Evolutionary conservation across 2,888 invertebrate species (phyloP).

Genomic region (Panopea generosa): DNA sequence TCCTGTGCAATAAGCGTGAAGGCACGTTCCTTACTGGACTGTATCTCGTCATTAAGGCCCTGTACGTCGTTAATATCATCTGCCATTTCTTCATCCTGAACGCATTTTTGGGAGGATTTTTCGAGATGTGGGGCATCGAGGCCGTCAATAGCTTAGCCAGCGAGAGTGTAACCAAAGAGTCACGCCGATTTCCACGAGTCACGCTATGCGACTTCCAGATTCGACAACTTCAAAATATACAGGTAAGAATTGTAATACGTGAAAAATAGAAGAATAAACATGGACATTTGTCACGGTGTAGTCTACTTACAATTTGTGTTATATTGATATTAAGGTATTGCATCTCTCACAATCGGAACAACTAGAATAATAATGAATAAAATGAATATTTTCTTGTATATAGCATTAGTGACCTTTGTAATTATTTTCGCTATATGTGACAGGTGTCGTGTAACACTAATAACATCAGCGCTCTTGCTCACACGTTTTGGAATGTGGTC

Average conservation of each 20-base stretch:
- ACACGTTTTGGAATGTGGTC: too few species aligned
- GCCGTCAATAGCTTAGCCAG: conserved; percentile 71
- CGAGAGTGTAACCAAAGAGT: conserved; percentile 74
- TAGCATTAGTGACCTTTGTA: too few species aligned
- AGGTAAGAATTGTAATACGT: conserved; percentile 20
- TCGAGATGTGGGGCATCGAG: conserved; percentile 78
- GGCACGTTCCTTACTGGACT: conserved; percentile 79
- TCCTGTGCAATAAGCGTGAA: conserved; percentile 78
- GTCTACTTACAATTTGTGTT: too few species aligned
- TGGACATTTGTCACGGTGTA: too few species aligned
- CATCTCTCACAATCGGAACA: too few species aligned
- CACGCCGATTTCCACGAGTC: conserved; percentile 76
- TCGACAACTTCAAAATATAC: conserved; percentile 78
- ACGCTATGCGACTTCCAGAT: conserved; percentile 81
- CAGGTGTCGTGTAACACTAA: too few species aligned
- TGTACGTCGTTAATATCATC: conserved; percentile 77
- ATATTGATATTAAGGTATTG: too few species aligned
- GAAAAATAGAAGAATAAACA: too few species aligned
- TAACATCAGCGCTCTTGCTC: too few species aligned
- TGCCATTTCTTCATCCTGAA: conserved; percentile 80
- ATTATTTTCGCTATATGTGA: too few species aligned
- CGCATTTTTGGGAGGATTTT: conserved; percentile 79
- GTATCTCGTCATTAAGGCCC: conserved; percentile 76
- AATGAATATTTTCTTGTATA: too few species aligned
- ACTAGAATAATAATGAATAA: too few species aligned